Evolutionary conservation across 2,888 invertebrate species (phyloP).

Genomic region (Parnassius glacialis): DNA sequence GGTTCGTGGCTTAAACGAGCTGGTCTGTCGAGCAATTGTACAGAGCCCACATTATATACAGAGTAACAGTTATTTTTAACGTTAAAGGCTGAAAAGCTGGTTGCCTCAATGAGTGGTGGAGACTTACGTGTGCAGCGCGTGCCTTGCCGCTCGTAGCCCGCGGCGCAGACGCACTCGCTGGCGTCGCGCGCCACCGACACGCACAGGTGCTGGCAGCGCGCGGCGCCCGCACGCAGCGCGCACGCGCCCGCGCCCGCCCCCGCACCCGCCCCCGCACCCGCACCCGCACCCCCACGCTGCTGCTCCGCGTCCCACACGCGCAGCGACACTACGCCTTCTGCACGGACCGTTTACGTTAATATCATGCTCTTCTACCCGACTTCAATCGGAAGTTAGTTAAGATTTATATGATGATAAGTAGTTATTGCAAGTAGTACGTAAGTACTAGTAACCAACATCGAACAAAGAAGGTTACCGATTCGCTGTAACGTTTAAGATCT

Average conservation of each 20-base stretch:
- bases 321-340: conserved; percentile 84
- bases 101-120: background rate
- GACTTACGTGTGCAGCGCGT: conserved; percentile 42
- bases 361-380: too few species aligned
- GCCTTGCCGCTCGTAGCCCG: conserved; percentile 73
- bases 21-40: too few species aligned
- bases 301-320: conserved; percentile 84
- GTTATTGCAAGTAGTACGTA: too few species aligned
- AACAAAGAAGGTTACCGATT: too few species aligned
- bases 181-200: conserved; percentile 76
- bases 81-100: background rate
- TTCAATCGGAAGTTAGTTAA: too few species aligned
- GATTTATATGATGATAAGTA: too few species aligned
- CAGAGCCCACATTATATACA: too few species aligned
- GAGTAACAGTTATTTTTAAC: too few species aligned
- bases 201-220: conserved; percentile 75
- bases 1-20: background rate
- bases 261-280: conserved; percentile 42
- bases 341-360: background rate
- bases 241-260: conserved; percentile 67
- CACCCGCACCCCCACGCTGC: conserved; percentile 1
- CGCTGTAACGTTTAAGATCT: too few species aligned
- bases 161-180: conserved; percentile 90
- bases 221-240: conserved; percentile 70
- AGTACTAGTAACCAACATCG: too few species aligned